phyloP scores from a whole-genome alignment of 1,140 invertebrate genomes.

The Saxidomus purpurata region DNA sequence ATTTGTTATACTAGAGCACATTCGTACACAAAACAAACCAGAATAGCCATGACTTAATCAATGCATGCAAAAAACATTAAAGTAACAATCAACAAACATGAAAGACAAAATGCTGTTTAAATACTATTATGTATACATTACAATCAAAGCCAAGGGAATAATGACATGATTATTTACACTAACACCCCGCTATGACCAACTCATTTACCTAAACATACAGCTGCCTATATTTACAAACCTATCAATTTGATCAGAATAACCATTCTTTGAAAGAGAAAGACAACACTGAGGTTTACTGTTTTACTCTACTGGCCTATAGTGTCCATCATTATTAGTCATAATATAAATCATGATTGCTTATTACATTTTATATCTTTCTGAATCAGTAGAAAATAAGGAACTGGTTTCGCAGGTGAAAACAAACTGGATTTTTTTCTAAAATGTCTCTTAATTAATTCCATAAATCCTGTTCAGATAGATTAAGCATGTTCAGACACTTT shows the following conservation, averaged over 20 bases:
- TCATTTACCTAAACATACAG: neutral
- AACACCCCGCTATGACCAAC: neutral
- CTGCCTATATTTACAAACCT: neutral
- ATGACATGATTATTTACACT: slow-evolving; percentile 2
- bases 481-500: no score
- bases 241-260: neutral
- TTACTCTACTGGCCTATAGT: neutral
- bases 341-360: no score
- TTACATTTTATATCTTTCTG: no score
- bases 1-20: no score
- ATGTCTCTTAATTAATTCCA: no score
- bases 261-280: neutral
- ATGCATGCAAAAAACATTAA: neutral
- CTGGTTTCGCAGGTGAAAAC: no score
- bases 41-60: neutral
- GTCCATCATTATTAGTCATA: no score
- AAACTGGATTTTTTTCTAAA: no score
- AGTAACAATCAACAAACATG: slow-evolving; percentile 33
- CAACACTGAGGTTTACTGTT: neutral
- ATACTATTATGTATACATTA: slow-evolving; percentile 34
- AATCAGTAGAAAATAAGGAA: no score
- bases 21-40: neutral
- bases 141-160: slow-evolving; percentile 23
- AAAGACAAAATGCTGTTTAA: slow-evolving; percentile 56
- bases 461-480: no score